A percentile compares a stretch with the other conserved stretches of the same genome.
phyloP scores from a whole-genome alignment of 2,113 vertebrate species.

The Cavia aperea region DNA sequence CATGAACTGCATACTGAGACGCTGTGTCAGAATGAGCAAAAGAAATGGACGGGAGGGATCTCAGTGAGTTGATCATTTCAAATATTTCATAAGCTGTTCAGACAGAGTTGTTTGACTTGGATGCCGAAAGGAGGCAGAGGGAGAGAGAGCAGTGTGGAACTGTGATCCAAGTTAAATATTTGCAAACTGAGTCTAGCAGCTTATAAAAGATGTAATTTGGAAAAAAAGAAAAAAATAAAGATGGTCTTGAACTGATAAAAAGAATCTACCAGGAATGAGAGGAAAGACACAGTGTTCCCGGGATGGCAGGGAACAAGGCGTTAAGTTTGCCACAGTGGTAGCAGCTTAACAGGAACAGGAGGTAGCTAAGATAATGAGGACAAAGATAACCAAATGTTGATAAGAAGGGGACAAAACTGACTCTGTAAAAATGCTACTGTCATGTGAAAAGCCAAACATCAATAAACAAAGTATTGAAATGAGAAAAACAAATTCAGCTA shows the following conservation, averaged over 20 bases:
- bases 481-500: not conserved
- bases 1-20: not conserved
- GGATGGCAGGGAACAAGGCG: not conserved
- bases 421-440: not conserved
- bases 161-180: not conserved
- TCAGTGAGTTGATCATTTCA: not conserved
- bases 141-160: not conserved
- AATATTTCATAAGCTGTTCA: not conserved
- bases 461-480: not conserved
- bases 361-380: not conserved
- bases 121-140: not conserved
- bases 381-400: not conserved
- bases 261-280: not conserved
- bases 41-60: not conserved
- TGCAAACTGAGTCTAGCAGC: not conserved
- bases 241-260: not conserved
- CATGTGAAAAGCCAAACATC: not conserved
- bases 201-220: not conserved
- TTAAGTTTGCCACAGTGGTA: not conserved
- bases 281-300: not conserved
- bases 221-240: not conserved
- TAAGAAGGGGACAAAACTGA: not conserved
- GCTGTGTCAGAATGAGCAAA: not conserved
- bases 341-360: not conserved
- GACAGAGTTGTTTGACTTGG: not conserved